Conservation (phyloP, 2,797 vertebrate genomes). For the Sciaenops ocellatus region DNA sequence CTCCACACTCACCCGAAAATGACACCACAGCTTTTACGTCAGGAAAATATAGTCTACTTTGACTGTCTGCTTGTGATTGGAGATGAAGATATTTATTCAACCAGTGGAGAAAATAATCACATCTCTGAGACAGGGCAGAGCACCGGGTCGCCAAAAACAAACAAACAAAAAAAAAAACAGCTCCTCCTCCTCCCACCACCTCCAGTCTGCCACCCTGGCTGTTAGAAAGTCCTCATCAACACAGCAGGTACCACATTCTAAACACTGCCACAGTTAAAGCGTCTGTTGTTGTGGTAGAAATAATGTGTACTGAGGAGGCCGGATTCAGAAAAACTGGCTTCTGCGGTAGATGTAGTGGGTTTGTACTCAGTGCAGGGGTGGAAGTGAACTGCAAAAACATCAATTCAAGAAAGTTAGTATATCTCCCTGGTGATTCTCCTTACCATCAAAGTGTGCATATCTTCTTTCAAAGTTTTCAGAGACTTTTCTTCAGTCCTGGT, state of each 20-base stretch:
- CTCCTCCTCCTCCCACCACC: conserved; percentile 16
- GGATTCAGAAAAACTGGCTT: neutral
- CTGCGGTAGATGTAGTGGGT: neutral
- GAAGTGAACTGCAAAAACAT: neutral
- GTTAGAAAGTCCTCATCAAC: conserved; percentile 26
- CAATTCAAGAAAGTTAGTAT: neutral
- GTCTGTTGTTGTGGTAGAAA: neutral
- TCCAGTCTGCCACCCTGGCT: conserved; percentile 45
- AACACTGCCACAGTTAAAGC: neutral
- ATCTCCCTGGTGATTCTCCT: neutral
- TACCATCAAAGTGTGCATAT: neutral
- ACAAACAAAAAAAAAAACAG: conserved; percentile 7
- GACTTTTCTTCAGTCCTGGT: neutral
- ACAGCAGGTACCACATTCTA: conserved; percentile 35
- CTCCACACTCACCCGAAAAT: neutral
- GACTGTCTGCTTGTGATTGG: conserved; percentile 1
- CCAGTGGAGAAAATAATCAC: conserved; percentile 39
- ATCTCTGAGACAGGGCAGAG: conserved; percentile 31
- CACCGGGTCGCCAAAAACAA: conserved; percentile 15
- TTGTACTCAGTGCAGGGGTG: neutral
- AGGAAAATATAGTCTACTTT: conserved; percentile 4
- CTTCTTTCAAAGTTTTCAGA: conserved; percentile 4
- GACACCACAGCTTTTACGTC: conserved; percentile 22
- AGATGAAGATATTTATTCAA: conserved; percentile 41
- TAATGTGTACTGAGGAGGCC: neutral